Percentiles rank a stretch among this genome's conserved stretches.
These are phyloP conservation scores for Rosalia funebris DNA, from an alignment of 2,888 invertebrate genomes.

Conservation along the genomic window DNA sequence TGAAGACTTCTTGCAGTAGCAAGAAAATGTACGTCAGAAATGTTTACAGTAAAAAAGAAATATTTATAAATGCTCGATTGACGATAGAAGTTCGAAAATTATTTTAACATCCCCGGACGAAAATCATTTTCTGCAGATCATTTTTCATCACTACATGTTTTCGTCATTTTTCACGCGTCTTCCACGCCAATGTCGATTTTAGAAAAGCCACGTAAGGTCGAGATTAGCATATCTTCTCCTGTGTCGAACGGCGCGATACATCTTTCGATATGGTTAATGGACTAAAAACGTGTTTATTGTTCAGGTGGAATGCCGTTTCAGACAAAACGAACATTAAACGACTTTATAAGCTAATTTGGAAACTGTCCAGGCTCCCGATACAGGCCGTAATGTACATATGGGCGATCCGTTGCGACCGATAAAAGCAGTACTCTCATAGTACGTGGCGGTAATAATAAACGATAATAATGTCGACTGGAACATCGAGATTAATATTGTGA, in stretches of 20 bases:
- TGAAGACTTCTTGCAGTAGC: too few relatives aligned
- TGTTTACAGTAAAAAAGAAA: too few relatives aligned
- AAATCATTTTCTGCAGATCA: too few relatives aligned
- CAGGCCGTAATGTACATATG: constrained; percentile 12
- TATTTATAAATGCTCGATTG: too few relatives aligned
- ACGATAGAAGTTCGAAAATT: too few relatives aligned
- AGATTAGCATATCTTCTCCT: constrained; percentile 36
- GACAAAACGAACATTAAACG: constrained; percentile 35
- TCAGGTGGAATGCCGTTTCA: constrained; percentile 34
- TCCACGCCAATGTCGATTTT: constrained; percentile 29
- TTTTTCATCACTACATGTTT: too few relatives aligned
- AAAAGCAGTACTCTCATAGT: too few relatives aligned
- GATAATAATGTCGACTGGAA: too few relatives aligned
- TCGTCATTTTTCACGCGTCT: neutral
- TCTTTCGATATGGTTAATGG: constrained; percentile 40
- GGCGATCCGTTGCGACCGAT: constrained; percentile 1
- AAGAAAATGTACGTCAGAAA: too few relatives aligned
- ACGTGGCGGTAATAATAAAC: too few relatives aligned
- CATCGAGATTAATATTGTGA: too few relatives aligned
- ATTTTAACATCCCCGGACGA: too few relatives aligned
- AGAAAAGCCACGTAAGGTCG: constrained; percentile 29
- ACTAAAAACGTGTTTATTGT: constrained; percentile 40
- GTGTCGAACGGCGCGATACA: constrained; percentile 36
- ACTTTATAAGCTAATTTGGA: constrained; percentile 31
- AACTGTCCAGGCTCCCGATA: constrained; percentile 31